Evolutionary conservation across 2,888 invertebrate genomes (phyloP).

Genomic region (Catocala sponsa): DNA sequence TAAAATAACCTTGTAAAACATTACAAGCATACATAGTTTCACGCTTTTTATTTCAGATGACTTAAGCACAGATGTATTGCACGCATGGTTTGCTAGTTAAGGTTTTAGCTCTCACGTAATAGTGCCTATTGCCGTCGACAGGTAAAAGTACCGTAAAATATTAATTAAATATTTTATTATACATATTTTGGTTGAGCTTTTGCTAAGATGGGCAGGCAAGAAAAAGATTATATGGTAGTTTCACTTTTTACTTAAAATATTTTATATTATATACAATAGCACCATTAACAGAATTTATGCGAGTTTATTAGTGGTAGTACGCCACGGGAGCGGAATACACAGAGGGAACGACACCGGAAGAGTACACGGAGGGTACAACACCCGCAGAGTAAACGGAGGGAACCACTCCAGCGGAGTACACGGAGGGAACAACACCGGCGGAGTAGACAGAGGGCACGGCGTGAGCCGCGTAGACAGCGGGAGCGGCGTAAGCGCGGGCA

Average conservation of each 20-base stretch:
- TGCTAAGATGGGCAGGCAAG: too few relatives aligned
- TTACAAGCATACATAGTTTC: too few relatives aligned
- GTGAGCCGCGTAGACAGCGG: constrained; percentile 26
- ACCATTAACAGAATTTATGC: constrained; percentile 25
- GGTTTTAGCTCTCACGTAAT: too few relatives aligned
- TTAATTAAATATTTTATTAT: too few relatives aligned
- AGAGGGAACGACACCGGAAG: constrained; percentile 12
- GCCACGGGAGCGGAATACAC: constrained; percentile 40
- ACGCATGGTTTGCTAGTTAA: too few relatives aligned
- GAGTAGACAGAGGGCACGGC: constrained; percentile 39
- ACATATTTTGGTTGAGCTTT: too few relatives aligned
- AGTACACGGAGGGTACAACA: constrained; percentile 21
- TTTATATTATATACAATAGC: constrained; percentile 58
- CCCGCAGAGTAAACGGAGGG: constrained; percentile 33
- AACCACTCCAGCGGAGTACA: constrained; percentile 30
- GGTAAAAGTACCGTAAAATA: too few relatives aligned
- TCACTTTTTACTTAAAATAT: constrained; percentile 58
- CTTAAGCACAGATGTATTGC: too few relatives aligned
- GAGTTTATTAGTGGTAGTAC: constrained; percentile 24
- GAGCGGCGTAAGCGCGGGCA: constrained; percentile 50
- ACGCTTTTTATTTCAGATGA: too few relatives aligned
- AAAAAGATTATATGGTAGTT: constrained; percentile 51
- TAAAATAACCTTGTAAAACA: too few relatives aligned
- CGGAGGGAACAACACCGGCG: constrained; percentile 27
- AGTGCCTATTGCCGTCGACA: too few relatives aligned